phyloP scores from a whole-genome alignment of 2,888 invertebrate species.

The Tipula confusa region DNA sequence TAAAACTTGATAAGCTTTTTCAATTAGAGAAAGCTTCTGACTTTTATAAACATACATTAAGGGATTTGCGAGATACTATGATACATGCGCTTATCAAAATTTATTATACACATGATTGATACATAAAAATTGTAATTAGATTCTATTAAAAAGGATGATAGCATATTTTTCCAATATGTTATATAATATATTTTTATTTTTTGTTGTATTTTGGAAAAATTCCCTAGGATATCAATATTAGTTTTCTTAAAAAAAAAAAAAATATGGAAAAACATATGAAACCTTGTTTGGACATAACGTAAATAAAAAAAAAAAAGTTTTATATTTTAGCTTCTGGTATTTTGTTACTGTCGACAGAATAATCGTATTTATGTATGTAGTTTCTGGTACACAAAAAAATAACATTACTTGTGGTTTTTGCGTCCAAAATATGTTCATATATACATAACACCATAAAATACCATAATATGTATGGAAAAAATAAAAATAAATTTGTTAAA shows the following conservation, averaged over 20 bases:
- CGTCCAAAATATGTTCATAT: conserved; percentile 21
- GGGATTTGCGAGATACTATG: neutral
- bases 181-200: neutral
- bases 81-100: no score
- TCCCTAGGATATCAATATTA: conserved; percentile 12
- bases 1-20: neutral
- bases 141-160: conserved; percentile 20
- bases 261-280: no score
- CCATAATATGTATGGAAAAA: neutral
- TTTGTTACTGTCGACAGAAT: conserved; percentile 25
- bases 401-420: conserved; percentile 27
- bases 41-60: neutral
- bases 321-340: neutral
- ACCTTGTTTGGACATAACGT: neutral
- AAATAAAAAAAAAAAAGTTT: neutral
- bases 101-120: neutral
- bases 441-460: conserved; percentile 29
- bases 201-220: neutral
- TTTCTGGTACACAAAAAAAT: neutral
- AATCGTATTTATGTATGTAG: conserved; percentile 20
- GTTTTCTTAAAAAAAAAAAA: neutral
- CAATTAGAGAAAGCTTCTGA: conserved; percentile 1
- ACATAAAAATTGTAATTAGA: conserved; percentile 15
- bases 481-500: conserved; percentile 4
- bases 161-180: conserved; percentile 20